Evolutionary conservation across 1,140 invertebrate genomes (phyloP).

Genomic region (Sitophilus oryzae): DNA sequence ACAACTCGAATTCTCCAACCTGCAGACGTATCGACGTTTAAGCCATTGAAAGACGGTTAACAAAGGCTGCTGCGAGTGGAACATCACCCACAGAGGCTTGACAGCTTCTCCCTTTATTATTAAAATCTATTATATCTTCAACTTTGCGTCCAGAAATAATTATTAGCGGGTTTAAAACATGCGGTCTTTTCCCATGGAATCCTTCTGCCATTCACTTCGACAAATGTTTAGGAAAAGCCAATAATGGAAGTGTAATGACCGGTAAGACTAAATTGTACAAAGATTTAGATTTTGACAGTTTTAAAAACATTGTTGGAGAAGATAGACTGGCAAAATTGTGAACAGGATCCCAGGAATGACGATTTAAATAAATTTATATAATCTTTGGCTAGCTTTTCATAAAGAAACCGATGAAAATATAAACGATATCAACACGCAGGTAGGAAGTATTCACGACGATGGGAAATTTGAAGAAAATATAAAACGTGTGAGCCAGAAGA

Average conservation of each 20-base stretch:
- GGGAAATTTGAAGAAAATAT: too few species aligned
- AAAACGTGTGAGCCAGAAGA: too few species aligned
- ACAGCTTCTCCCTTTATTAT: conserved; percentile 37
- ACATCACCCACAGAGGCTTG: conserved; percentile 33
- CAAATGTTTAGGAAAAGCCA: conserved; percentile 24
- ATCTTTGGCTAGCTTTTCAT: conserved; percentile 1
- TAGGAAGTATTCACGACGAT: too few species aligned
- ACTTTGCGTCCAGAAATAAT: conserved; percentile 8
- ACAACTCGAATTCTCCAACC: conserved; percentile 38
- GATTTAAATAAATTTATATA: conserved; percentile 7
- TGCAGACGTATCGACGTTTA: conserved; percentile 28
- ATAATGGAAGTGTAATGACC: conserved; percentile 7
- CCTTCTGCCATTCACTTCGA: conserved; percentile 26
- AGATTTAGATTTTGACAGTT: conserved; percentile 12
- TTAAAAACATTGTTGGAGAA: conserved; percentile 17
- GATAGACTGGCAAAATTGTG: conserved; percentile 7
- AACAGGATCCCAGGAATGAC: background rate
- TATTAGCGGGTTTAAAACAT: conserved; percentile 25
- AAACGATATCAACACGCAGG: too few species aligned
- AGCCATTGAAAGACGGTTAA: conserved; percentile 30
- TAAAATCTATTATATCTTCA: conserved; percentile 31
- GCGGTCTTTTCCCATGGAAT: conserved; percentile 29
- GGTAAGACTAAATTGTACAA: background rate
- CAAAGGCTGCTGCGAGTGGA: conserved; percentile 28
- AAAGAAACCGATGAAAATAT: too few species aligned